Base-by-base conservation (phyloP, 1,140 invertebrate species). In the Diuraphis noxia region DNA sequence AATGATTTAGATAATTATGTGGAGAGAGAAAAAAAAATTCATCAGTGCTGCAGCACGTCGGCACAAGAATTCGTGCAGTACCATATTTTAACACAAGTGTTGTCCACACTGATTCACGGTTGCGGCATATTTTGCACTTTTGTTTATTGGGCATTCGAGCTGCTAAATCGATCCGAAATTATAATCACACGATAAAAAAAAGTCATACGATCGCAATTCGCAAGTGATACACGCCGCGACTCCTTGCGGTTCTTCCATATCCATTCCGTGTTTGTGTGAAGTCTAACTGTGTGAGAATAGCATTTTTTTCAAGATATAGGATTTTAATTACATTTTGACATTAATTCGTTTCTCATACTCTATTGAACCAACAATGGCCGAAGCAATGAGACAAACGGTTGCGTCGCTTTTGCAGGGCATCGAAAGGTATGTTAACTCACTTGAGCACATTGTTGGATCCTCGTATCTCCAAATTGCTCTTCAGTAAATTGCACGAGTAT, bases 331-430 rank as follows among this genome's bases (percentile, higher is more conserved):
- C 13, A 13, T 63, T 13, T 63, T n/a, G 0, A 63, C 25, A 0
- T 81, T 34, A 77, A 36, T 13, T 10, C 2, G 36, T 9, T 38
- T 36, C 1, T 81, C 2, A 6, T 25, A 38, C 38, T 40, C 2
- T 19, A 82, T n/a, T n/a, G 2, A 81, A 81, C 34, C 9, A 38
- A 81, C 13, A 25, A 96, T 96, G 95, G 95, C 95, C 38, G 96
- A 97, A 93, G 95, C 95, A 92, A 97, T 97, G 96, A 95, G 96
- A 94, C 96, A 96, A 93, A 96, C 95, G 49, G 96, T 97, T 77
- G 95, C 95, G 49, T 94, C 94, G 38, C 96, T 97, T 95, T 94
- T 97, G 13, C 96, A 96, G 94, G 96, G 96, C 92, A 97, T 97
- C 92, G 96, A 97, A 94, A 96, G 96, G 96, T 97, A 95, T 93